Base-by-base conservation (phyloP, 2,888 invertebrate genomes). In the Pterostichus madidus region DNA sequence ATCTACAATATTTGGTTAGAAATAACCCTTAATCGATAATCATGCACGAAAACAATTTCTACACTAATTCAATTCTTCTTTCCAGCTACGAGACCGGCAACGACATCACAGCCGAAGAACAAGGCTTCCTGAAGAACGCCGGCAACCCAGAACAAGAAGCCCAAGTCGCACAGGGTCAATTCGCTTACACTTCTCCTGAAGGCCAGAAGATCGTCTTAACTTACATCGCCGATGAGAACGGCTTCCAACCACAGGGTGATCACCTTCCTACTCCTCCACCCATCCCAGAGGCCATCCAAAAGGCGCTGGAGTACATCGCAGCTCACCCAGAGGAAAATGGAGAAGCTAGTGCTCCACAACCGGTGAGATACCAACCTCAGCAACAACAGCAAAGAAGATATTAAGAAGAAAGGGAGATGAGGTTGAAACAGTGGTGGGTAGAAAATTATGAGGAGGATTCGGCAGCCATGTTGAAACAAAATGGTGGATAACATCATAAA, bases 231-330 rank as follows among this genome's bases (percentile, higher is more conserved):
- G 94, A 94, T 85, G 94, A 94, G 86, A 93, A 94, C 84, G 94
- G 94, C 59, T 94, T 94, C 89, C 93, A 93, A 86, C 93, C 94
- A 8, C 92, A 92, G 89, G 95, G 96, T 75, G 94, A 93, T 73
- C 95, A 95, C 88, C 90, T 96, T 53, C 96, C 96, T 10, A 95
- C 95, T 11, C 95, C 96, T 4, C 96, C 96, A 15, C 95, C 96
- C 17, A 94, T 95, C 85, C 96, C 96, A 7, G 91, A 93, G 78
- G 95, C 94, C 85, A 96, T 96, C 85, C 93, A 93, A 86, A 93
- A 92, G 84, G 93, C 94, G 68, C 89, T 94, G 85, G 94, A 94
- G 17, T 93, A 92, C 89, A 90, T 94, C 86, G 92, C 93, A 2
- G 91, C 92, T 2, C 90, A 90, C 52, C 91, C 91, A 3, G 88